A percentile compares a stretch with the other conserved stretches of the same genome.
Conservation (phyloP, 2,888 invertebrate species). For the Deroplatys truncata region DNA sequence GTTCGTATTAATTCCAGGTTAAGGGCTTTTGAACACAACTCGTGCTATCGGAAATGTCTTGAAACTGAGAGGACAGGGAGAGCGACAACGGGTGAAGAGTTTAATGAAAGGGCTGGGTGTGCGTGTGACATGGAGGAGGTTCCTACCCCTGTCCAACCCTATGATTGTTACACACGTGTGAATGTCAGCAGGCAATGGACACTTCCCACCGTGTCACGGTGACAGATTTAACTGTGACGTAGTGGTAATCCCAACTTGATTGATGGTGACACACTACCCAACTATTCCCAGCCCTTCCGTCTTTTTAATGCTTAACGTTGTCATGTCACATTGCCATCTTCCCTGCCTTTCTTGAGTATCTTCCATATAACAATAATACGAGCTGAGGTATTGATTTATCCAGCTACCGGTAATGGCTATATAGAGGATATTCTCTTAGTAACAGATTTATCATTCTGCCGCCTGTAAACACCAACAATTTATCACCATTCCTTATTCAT, state of each 20-base stretch:
- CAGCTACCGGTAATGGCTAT: neutral
- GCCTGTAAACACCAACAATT: no score
- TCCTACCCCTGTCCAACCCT: neutral
- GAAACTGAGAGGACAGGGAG: neutral
- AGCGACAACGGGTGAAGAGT: neutral
- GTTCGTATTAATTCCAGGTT: neutral
- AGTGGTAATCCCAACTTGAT: neutral
- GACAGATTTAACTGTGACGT: constrained; percentile 7
- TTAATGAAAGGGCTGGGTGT: neutral
- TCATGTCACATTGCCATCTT: neutral
- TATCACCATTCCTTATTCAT: no score
- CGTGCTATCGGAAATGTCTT: neutral
- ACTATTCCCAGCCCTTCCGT: neutral
- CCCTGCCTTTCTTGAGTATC: neutral
- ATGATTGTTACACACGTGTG: neutral
- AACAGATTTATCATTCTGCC: no score
- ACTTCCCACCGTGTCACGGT: neutral
- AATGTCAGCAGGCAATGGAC: neutral
- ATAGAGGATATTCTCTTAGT: no score
- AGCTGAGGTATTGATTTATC: neutral
- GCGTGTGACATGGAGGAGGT: neutral
- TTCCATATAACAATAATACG: neutral
- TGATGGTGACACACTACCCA: neutral
- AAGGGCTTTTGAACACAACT: neutral
- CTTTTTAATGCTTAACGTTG: neutral